Conservation (phyloP, 1,140 invertebrate genomes). For the Coptotermes formosanus region DNA sequence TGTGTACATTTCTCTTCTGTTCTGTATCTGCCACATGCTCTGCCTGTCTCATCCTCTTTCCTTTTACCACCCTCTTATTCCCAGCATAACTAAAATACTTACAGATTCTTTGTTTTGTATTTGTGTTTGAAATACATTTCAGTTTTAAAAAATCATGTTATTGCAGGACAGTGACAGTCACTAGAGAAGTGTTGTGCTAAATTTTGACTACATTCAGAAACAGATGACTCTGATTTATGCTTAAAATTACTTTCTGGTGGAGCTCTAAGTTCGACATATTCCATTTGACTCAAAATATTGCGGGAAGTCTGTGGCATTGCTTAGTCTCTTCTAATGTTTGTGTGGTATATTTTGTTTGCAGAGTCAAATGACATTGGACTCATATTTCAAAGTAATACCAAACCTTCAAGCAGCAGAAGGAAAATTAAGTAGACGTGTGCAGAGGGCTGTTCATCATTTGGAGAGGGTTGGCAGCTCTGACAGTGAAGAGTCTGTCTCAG, state of each 20-base stretch:
- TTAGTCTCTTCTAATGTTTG: no score
- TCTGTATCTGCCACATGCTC: no score
- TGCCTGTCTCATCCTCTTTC: no score
- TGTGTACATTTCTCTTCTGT: no score
- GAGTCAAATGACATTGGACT: slow-evolving; percentile 66
- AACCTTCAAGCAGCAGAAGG: slow-evolving; percentile 46
- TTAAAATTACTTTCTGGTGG: neutral
- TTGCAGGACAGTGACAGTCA: no score
- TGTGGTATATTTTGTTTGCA: slow-evolving; percentile 39
- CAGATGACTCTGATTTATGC: neutral
- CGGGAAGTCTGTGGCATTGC: no score
- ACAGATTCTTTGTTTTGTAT: no score
- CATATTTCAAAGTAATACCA: slow-evolving; percentile 66
- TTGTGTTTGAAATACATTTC: no score
- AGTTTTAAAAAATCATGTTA: no score
- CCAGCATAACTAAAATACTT: no score
- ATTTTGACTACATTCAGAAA: neutral
- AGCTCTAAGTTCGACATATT: neutral
- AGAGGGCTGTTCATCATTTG: slow-evolving; percentile 64
- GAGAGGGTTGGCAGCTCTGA: slow-evolving; percentile 43
- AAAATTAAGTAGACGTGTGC: slow-evolving; percentile 75
- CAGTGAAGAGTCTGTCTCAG: slow-evolving; percentile 29
- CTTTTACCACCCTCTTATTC: no score
- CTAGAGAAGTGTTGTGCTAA: neutral
- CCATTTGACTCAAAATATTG: neutral